These are phyloP conservation scores for Drosophila eugracilis DNA, from an alignment of 1,140 invertebrate genomes.

Conservation along the genomic window DNA sequence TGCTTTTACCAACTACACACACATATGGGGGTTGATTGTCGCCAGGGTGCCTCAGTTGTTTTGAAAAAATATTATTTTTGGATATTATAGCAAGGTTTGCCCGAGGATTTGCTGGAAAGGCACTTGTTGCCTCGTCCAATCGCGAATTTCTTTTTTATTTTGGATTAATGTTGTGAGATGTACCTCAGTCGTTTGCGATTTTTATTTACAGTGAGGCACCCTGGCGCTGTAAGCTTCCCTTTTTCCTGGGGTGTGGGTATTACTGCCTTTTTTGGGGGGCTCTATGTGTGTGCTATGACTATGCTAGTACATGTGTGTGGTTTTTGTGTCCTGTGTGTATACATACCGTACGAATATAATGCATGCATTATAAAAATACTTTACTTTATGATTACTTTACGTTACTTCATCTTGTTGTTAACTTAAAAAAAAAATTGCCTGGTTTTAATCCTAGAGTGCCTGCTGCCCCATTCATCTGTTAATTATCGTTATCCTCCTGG, in stretches of 20 bases:
- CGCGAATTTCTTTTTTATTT: background rate
- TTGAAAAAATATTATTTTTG: background rate
- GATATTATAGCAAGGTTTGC: background rate
- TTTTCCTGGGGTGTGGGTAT: conserved; percentile 9
- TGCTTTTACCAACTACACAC: conserved; percentile 25
- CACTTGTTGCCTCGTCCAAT: conserved; percentile 29
- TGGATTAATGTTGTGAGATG: background rate
- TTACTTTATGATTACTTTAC: conserved; percentile 54
- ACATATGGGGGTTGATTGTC: conserved; percentile 45
- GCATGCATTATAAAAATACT: conserved; percentile 85
- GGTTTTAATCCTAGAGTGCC: conserved; percentile 62
- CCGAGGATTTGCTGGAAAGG: conserved; percentile 17
- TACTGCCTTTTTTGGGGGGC: conserved; percentile 33
- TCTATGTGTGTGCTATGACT: conserved; percentile 38
- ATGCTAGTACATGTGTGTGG: conserved; percentile 39
- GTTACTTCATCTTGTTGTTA: conserved; percentile 51
- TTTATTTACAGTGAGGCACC: conserved; percentile 46
- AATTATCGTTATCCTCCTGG: background rate
- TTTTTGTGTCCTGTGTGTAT: conserved; percentile 45
- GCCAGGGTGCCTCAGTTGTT: conserved; percentile 34
- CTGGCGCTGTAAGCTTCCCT: conserved; percentile 27
- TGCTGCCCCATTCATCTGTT: conserved; percentile 22
- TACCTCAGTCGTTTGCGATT: background rate
- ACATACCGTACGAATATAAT: conserved; percentile 81
- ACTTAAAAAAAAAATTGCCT: conserved; percentile 80